Evolutionary conservation across 2,888 invertebrate genomes (phyloP).

Genomic region (Drosophila kambysellisi): DNA sequence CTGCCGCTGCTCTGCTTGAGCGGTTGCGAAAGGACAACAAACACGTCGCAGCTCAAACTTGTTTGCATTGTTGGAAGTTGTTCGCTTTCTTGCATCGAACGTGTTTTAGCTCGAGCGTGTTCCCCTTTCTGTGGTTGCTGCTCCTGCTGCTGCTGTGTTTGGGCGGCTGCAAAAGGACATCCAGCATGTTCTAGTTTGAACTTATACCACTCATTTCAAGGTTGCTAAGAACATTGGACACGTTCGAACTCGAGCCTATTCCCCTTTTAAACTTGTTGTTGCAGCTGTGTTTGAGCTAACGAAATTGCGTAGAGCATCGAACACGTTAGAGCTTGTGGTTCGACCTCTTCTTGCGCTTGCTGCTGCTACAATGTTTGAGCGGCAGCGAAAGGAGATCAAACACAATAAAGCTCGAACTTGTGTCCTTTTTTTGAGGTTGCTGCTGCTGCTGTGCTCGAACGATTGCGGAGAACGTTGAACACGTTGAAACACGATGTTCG

Average conservation of each 20-base stretch:
- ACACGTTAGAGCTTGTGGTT: background rate
- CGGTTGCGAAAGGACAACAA: conserved; percentile 50
- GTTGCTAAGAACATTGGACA: background rate
- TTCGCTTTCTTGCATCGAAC: background rate
- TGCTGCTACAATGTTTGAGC: background rate
- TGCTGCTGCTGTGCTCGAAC: background rate
- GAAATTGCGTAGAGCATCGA: background rate
- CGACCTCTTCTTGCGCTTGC: background rate
- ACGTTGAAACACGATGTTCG: background rate
- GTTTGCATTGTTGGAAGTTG: background rate
- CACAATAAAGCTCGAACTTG: background rate
- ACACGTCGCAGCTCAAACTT: conserved; percentile 39
- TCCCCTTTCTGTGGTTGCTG: background rate
- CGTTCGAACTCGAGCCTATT: background rate
- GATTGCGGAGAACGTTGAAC: background rate
- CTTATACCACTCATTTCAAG: background rate
- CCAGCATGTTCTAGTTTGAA: background rate
- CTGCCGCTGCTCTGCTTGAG: conserved; percentile 33
- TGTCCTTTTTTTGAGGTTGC: background rate
- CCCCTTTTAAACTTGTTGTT: background rate
- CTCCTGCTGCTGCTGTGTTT: background rate
- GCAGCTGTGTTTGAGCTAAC: background rate
- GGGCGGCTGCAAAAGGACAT: background rate
- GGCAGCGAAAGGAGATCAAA: background rate
- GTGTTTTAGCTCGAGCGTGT: background rate